Evolutionary conservation across 1,140 invertebrate genomes (phyloP).

Genomic region (Gonioctena quinquepunctata): DNA sequence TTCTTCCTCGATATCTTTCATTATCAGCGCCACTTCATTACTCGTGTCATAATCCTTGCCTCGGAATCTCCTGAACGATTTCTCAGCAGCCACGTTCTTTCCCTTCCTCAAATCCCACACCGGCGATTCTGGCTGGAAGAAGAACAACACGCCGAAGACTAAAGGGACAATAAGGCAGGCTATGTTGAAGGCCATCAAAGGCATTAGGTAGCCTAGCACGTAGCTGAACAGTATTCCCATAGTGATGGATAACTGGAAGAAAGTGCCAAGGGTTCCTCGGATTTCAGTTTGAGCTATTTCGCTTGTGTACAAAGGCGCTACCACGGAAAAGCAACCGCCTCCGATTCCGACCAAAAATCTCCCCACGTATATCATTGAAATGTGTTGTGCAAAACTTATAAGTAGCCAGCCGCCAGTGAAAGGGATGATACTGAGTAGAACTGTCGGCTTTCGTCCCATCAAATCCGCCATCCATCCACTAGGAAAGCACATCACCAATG

Average conservation of each 20-base stretch:
- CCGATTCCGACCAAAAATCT: constrained; percentile 70
- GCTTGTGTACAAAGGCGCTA: constrained; percentile 72
- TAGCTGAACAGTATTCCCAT: constrained; percentile 68
- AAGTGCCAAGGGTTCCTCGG: constrained; percentile 71
- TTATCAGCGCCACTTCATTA: constrained; percentile 60
- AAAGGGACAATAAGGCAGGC: constrained; percentile 64
- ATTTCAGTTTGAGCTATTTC: constrained; percentile 72
- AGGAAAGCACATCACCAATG: constrained; percentile 65
- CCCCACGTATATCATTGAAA: constrained; percentile 66
- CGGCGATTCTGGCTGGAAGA: constrained; percentile 74
- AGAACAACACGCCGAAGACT: constrained; percentile 62
- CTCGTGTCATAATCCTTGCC: constrained; percentile 69
- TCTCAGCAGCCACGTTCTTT: constrained; percentile 65
- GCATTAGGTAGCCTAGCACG: constrained; percentile 56
- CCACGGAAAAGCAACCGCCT: constrained; percentile 66
- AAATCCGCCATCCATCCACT: constrained; percentile 65
- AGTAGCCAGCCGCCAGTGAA: constrained; percentile 70
- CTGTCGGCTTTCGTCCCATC: constrained; percentile 70
- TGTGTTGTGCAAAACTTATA: constrained; percentile 65
- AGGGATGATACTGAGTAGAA: constrained; percentile 67
- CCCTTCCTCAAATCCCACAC: constrained; percentile 61
- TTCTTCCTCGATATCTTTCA: constrained; percentile 51
- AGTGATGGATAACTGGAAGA: constrained; percentile 69
- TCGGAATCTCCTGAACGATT: constrained; percentile 69
- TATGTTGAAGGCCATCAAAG: constrained; percentile 59